A percentile compares a stretch with the other conserved stretches of the same genome.
Evolutionary conservation across 2,888 invertebrate genomes (phyloP).

Genomic region (Volucella bombylans): DNA sequence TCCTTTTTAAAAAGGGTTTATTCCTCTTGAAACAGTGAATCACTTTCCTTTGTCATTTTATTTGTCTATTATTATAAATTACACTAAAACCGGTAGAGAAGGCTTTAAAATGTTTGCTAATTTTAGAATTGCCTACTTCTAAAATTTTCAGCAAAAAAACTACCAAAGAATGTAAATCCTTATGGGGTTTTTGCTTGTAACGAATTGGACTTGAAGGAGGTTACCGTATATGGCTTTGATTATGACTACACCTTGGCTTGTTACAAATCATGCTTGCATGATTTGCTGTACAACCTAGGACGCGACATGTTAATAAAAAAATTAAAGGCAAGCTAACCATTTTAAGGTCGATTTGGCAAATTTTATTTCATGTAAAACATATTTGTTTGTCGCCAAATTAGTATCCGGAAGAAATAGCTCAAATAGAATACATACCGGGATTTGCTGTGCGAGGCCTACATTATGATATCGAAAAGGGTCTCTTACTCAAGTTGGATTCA

Average conservation of each 20-base stretch:
- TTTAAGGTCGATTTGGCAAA: slow-evolving; percentile 59
- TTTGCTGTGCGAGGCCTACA: slow-evolving; percentile 99
- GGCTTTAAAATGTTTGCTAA: too few species aligned
- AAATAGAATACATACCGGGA: slow-evolving; percentile 93
- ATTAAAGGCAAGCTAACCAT: slow-evolving; percentile 87
- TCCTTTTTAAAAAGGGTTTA: too few species aligned
- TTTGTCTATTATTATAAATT: too few species aligned
- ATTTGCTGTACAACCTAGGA: slow-evolving; percentile 94
- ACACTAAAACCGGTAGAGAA: too few species aligned
- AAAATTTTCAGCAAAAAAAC: slow-evolving; percentile 88
- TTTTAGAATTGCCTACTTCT: neutral
- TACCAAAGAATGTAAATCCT: slow-evolving; percentile 93
- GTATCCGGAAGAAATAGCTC: slow-evolving; percentile 93
- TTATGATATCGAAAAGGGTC: slow-evolving; percentile 97
- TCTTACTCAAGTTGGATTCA: slow-evolving; percentile 96
- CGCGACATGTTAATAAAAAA: slow-evolving; percentile 92
- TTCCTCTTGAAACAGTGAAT: too few species aligned
- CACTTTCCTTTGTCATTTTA: too few species aligned
- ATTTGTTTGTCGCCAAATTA: slow-evolving; percentile 81
- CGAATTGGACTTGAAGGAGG: slow-evolving; percentile 94
- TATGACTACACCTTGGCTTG: slow-evolving; percentile 99
- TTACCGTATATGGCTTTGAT: slow-evolving; percentile 98
- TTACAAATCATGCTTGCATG: slow-evolving; percentile 94
- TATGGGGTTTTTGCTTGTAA: slow-evolving; percentile 97
- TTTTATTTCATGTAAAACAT: neutral